Conservation (phyloP, 2,113 vertebrate species). For the Anguilla rostrata region DNA sequence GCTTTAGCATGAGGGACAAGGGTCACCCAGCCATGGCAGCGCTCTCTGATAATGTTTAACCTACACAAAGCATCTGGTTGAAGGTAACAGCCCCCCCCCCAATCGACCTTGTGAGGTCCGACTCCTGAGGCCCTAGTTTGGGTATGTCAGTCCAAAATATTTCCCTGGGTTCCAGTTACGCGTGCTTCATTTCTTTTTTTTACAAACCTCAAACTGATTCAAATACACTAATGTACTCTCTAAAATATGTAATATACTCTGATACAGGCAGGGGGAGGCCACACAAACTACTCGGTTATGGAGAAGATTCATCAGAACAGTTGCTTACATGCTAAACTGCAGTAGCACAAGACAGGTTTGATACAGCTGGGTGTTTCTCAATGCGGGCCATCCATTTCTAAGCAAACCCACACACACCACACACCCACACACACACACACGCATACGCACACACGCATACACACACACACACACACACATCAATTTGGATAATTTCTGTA, state of each 20-base stretch:
- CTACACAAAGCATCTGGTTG: neutral
- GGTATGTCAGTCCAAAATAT: neutral
- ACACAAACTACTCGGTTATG: neutral
- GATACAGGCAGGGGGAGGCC: no score
- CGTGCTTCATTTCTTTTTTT: neutral
- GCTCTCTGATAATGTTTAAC: constrained; percentile 3
- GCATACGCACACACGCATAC: no score
- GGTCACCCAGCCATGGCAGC: neutral
- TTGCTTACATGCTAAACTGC: neutral
- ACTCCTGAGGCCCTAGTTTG: neutral
- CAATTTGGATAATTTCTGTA: no score
- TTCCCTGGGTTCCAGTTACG: neutral
- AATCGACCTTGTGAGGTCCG: neutral
- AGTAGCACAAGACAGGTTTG: no score
- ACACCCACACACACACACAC: no score
- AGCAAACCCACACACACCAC: no score
- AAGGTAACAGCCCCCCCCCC: neutral
- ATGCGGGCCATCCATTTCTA: no score
- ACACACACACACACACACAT: no score
- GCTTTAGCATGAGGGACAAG: neutral
- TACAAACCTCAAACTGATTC: neutral
- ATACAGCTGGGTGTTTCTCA: no score
- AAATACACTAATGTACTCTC: neutral
- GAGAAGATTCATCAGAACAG: neutral
- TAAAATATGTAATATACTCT: no score